Conservation (phyloP, 2,113 vertebrate species). For the Phaethon lepturus region DNA sequence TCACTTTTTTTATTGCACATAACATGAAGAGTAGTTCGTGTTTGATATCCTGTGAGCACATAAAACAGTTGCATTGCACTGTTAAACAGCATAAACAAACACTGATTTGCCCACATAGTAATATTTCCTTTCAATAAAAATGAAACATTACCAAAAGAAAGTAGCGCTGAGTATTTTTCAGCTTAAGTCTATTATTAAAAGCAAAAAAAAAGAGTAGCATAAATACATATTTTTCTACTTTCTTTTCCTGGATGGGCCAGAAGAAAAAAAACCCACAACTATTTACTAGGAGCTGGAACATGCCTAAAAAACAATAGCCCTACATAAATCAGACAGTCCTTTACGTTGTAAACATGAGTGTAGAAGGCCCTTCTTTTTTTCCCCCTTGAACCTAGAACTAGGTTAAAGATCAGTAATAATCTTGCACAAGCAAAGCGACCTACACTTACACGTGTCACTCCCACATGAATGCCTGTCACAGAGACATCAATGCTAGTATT, state of each 20-base stretch:
- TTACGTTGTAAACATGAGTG: neutral
- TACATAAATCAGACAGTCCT: neutral
- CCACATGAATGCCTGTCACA: neutral
- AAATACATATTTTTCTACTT: neutral
- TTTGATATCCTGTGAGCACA: conserved; percentile 29
- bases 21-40: conserved; percentile 10
- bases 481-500: neutral
- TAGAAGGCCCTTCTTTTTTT: neutral
- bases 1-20: conserved; percentile 55
- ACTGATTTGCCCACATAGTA: neutral
- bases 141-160: neutral
- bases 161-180: neutral
- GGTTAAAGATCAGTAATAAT: neutral
- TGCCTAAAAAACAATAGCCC: neutral
- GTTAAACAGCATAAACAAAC: neutral
- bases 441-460: neutral
- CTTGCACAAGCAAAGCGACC: neutral
- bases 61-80: conserved; percentile 52
- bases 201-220: neutral
- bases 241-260: neutral
- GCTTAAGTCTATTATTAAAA: neutral
- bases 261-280: neutral
- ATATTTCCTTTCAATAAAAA: conserved; percentile 1
- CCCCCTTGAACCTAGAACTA: neutral
- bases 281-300: neutral